phyloP scores from a whole-genome alignment of 2,113 vertebrate species.

The Ochotona princeps region DNA sequence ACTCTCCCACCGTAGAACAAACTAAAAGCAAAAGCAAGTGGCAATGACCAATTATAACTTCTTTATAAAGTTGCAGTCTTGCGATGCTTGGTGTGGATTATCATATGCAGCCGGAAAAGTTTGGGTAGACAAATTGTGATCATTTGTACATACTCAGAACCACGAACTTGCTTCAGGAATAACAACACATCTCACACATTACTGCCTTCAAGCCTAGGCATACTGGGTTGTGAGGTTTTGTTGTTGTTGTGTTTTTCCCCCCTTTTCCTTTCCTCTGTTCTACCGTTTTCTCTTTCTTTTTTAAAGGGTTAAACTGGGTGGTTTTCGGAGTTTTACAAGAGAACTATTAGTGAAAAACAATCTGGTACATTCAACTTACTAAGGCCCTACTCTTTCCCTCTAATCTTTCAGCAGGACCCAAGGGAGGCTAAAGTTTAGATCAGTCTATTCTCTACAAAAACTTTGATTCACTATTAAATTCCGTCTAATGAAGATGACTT shows the following conservation, averaged over 20 bases:
- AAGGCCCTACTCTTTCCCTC: constrained; percentile 94
- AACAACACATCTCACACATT: constrained; percentile 31
- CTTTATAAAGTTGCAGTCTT: background rate
- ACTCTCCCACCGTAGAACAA: background rate
- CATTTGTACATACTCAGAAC: background rate
- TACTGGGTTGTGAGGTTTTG: background rate
- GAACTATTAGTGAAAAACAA: constrained; percentile 95
- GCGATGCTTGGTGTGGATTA: background rate
- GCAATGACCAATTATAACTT: background rate
- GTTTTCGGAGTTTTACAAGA: constrained; percentile 86
- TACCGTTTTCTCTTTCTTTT: constrained; percentile 61
- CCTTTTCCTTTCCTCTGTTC: background rate
- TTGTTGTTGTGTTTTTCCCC: background rate
- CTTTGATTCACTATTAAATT: constrained; percentile 99
- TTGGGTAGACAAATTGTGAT: constrained; percentile 33
- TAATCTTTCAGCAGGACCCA: constrained; percentile 99
- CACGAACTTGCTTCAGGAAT: background rate
- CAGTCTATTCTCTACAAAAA: constrained; percentile 95
- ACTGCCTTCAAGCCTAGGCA: background rate
- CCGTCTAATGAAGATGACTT: constrained; percentile 95
- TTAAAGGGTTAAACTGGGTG: constrained; percentile 88
- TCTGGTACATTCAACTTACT: constrained; percentile 97
- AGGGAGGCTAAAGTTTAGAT: constrained; percentile 98
- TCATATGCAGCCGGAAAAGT: background rate
- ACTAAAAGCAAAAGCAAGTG: background rate